Percentiles rank a stretch among this genome's conserved stretches.
These are phyloP conservation scores for Trissoscelio sp. DNA, from an alignment of 2,888 invertebrate genomes.

Conservation along the genomic window DNA sequence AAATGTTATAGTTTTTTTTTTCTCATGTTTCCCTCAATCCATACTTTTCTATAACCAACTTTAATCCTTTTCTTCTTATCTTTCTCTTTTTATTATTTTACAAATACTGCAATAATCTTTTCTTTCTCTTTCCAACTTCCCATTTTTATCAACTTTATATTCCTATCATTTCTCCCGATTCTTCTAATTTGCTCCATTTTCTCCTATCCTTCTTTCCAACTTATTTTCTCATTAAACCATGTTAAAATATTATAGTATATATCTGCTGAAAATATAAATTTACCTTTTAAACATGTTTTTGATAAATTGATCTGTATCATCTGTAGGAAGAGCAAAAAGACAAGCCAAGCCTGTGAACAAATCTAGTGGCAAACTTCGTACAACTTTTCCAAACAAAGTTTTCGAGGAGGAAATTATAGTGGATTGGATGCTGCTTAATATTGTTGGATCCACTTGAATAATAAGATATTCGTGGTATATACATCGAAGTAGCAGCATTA, in stretches of 20 bases:
- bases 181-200: too few species aligned
- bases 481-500: conserved; percentile 73
- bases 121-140: too few species aligned
- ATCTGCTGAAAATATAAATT: conserved; percentile 43
- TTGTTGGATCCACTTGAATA: background rate
- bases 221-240: too few species aligned
- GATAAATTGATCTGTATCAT: conserved; percentile 75
- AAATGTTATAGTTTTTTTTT: background rate
- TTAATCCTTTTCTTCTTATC: too few species aligned
- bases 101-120: too few species aligned
- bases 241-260: conserved; percentile 8
- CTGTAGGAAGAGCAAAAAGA: conserved; percentile 77
- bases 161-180: too few species aligned
- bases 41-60: too few species aligned
- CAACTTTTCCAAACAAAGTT: conserved; percentile 79
- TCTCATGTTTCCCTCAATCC: too few species aligned
- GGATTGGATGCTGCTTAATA: background rate
- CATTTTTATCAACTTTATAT: too few species aligned
- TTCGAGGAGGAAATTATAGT: conserved; percentile 38
- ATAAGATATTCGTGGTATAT: conserved; percentile 70
- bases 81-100: too few species aligned
- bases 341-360: conserved; percentile 79
- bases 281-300: conserved; percentile 56
- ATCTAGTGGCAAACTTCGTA: conserved; percentile 80
- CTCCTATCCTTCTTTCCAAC: too few species aligned